phyloP scores from a whole-genome alignment of 2,797 vertebrate species.

The Argya squamiceps region DNA sequence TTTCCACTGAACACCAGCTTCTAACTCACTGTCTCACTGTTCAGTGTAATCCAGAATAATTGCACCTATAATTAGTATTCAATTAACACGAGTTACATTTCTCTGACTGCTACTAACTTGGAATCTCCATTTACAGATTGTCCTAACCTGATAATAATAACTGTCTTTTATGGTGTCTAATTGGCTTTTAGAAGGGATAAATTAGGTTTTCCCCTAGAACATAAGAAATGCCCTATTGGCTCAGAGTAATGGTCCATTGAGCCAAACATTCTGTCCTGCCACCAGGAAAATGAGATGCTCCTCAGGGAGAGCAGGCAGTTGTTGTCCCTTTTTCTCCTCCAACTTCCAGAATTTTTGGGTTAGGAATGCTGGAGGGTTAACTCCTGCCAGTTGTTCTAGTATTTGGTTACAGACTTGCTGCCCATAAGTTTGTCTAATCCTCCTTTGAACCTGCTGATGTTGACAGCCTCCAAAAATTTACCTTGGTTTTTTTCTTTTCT shows the following conservation, averaged over 20 bases:
- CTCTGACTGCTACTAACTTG: constrained; percentile 37
- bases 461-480: neutral
- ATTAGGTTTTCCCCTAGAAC: neutral
- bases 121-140: constrained; percentile 47
- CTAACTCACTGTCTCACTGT: constrained; percentile 2
- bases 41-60: constrained; percentile 61
- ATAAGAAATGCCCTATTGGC: neutral
- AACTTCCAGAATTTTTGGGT: neutral
- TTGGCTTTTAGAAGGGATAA: constrained; percentile 41
- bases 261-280: neutral
- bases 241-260: neutral
- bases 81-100: constrained; percentile 57
- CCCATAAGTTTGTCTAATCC: neutral
- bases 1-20: neutral
- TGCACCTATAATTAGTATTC: constrained; percentile 65
- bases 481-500: neutral
- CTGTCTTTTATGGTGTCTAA: constrained; percentile 40
- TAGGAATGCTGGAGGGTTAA: neutral
- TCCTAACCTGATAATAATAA: constrained; percentile 40
- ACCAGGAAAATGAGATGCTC: neutral
- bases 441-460: neutral
- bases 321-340: neutral
- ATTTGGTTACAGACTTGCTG: neutral
- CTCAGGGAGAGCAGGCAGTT: neutral
- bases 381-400: neutral